Base-by-base conservation (phyloP, 2,113 vertebrate species). In the Neolamprologus ventralis region DNA sequence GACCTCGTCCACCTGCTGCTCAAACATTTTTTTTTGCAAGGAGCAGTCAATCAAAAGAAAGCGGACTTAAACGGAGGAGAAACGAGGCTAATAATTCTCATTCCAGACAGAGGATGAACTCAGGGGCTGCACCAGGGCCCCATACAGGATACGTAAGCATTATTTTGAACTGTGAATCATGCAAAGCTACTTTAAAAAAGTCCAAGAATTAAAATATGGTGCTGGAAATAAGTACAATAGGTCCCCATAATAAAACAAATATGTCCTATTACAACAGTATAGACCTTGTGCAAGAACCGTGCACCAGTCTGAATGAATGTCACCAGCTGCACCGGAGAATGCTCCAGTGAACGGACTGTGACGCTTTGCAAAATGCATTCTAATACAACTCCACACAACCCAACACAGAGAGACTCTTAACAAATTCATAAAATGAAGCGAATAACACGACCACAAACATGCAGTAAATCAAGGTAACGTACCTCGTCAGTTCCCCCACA, bases 401-500 rank as follows among this genome's bases (percentile, higher is more conserved):
- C 17, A 71, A 42, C 1, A 54, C 26, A 26, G 16, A 33, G 4
- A 58, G 17, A 75, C 13, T 51, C 17, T 28, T 26, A 84, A 54
- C 9, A 7, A 49, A 23, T 21, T 40, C 58, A 31, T 11, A 13
- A 84, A 79, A 73, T 3, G 2, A 12, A 60, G 51, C 28, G 4
- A 54, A 65, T 7, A 53, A 23, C 12, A 3, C 6, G 23, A 16
- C 9, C n/a, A 16, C 42, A 19, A 85, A 81, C 19, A 68, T 40
- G 13, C 63, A 45, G 28, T n/a, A 78, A 11, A 54, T 1, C 31
- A 6, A 21, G 33, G 81, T 7, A 26, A 19, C 45, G 21, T 51
- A 98, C 98, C 97, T 98, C 98, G 19, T 98, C 97, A 1, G 97
- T 95, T 82, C 96, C 97, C 33, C 97, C 96, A 81, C 97, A 98